Percentiles rank a stretch among this genome's conserved stretches.
These are phyloP conservation scores for Ruditapes philippinarum DNA, from an alignment of 1,140 invertebrate genomes.

Conservation along the genomic window DNA sequence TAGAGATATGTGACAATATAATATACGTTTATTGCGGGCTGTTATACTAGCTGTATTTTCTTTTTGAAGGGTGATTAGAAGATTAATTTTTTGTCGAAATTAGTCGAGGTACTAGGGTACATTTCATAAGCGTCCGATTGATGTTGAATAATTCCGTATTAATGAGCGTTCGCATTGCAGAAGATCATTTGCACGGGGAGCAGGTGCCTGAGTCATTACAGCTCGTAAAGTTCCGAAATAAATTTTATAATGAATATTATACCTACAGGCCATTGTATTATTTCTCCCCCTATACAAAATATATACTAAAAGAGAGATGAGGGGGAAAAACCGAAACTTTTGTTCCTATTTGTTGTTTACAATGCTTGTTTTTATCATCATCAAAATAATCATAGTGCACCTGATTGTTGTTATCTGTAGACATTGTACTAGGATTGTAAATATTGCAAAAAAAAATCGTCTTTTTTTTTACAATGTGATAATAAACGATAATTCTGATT, in stretches of 20 bases:
- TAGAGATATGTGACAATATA: conserved; percentile 46
- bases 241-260: conserved; percentile 23
- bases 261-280: conserved; percentile 29
- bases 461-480: no score
- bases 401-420: neutral
- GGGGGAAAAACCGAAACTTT: neutral
- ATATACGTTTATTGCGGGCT: conserved; percentile 38
- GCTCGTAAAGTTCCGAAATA: conserved; percentile 20
- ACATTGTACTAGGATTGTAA: neutral
- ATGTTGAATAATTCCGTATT: conserved; percentile 55
- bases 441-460: no score
- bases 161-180: conserved; percentile 30
- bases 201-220: conserved; percentile 22
- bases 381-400: neutral
- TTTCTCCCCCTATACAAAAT: neutral
- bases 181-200: conserved; percentile 13
- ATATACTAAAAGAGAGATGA: neutral
- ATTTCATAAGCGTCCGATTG: conserved; percentile 41
- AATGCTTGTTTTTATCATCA: no score
- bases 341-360: neutral
- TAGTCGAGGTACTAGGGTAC: conserved; percentile 27
- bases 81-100: conserved; percentile 39
- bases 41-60: conserved; percentile 43
- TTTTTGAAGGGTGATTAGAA: conserved; percentile 38
- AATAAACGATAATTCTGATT: no score